Conservation (phyloP, 2,888 invertebrate species). For the Drosophila anomalata region DNA sequence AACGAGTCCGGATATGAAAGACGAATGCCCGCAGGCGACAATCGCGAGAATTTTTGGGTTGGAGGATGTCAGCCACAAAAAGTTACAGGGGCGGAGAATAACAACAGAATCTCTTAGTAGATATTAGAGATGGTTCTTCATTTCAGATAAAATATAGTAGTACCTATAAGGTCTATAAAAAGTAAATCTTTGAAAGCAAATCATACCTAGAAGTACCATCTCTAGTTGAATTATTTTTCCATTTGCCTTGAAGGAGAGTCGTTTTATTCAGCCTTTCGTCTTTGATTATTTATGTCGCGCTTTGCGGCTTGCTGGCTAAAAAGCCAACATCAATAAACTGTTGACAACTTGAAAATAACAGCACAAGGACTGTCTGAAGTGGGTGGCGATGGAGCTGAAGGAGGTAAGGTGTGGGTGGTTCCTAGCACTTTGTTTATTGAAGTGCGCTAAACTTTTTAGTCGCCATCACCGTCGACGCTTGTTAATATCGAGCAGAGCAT, state of each 20-base stretch:
- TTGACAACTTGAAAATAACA: constrained; percentile 59
- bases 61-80: constrained; percentile 32
- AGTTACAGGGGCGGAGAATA: constrained; percentile 14
- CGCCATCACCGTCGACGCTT: constrained; percentile 49
- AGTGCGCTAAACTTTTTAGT: constrained; percentile 62
- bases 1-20: constrained; percentile 68
- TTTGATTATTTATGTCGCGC: constrained; percentile 45
- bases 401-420: not conserved
- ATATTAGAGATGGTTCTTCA: constrained; percentile 46
- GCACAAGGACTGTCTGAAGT: constrained; percentile 22
- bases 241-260: constrained; percentile 31
- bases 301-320: constrained; percentile 35
- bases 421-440: constrained; percentile 67
- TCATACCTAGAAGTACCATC: constrained; percentile 25
- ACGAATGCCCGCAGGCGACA: constrained; percentile 59
- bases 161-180: not conserved
- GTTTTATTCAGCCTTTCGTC: constrained; percentile 23
- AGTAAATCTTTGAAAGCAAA: not conserved
- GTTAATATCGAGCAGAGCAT: constrained; percentile 74
- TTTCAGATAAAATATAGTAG: not conserved
- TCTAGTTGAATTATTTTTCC: constrained; percentile 50
- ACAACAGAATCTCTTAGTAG: constrained; percentile 44
- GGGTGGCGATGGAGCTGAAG: not conserved
- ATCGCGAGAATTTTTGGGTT: constrained; percentile 21
- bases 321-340: constrained; percentile 71